A percentile compares a stretch with the other conserved stretches of the same genome.
phyloP scores from a whole-genome alignment of 1,140 invertebrate species.

The Drosophila athabasca region DNA sequence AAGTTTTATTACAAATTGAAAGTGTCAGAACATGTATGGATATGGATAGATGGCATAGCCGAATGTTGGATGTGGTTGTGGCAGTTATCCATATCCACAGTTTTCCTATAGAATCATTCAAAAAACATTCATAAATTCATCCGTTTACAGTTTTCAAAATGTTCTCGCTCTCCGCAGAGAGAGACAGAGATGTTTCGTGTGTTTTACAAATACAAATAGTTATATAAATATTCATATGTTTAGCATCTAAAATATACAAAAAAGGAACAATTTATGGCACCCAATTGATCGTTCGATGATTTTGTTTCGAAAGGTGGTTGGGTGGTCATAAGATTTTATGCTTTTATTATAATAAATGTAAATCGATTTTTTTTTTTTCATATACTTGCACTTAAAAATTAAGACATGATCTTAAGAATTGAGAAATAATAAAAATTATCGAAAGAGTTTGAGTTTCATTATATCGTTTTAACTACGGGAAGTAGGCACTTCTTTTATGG shows the following conservation, averaged over 20 bases:
- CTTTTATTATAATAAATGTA: conserved; percentile 78
- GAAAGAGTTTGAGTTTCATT: conserved; percentile 47
- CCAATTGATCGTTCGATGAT: conserved; percentile 47
- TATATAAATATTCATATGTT: conserved; percentile 64
- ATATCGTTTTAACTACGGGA: conserved; percentile 41
- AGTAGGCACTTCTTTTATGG: conserved; percentile 64
- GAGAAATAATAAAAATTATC: conserved; percentile 40
- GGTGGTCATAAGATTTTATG: conserved; percentile 57
- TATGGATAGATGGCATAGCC: conserved; percentile 24
- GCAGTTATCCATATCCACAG: conserved; percentile 41
- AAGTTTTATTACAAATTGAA: conserved; percentile 63
- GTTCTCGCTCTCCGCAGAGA: conserved; percentile 19
- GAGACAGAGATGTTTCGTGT: conserved; percentile 14
- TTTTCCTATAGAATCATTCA: neutral
- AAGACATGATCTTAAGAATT: conserved; percentile 62
- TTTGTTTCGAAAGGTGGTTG: conserved; percentile 1
- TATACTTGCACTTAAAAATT: conserved; percentile 74
- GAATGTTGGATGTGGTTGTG: conserved; percentile 44
- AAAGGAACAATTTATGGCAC: conserved; percentile 77
- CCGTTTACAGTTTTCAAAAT: conserved; percentile 52
- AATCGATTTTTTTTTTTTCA: conserved; percentile 73
- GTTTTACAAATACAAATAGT: conserved; percentile 59
- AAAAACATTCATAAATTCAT: conserved; percentile 1
- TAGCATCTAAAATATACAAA: conserved; percentile 79
- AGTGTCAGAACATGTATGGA: conserved; percentile 51